Conservation (phyloP, 2,888 invertebrate species). For the Drosophila kuntzei region DNA sequence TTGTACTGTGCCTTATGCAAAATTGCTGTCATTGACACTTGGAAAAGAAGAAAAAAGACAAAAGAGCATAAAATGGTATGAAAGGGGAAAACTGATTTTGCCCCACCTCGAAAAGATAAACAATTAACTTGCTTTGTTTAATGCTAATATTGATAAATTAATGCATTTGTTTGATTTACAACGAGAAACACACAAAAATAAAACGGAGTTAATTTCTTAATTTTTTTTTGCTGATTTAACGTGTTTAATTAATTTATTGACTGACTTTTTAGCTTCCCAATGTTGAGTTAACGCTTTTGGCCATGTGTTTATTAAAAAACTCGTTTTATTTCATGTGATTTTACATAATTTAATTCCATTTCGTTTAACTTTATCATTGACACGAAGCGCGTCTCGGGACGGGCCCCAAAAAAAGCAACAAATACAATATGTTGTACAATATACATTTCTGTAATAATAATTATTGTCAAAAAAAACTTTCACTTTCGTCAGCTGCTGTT, state of each 20-base stretch:
- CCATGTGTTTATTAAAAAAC: constrained; percentile 44
- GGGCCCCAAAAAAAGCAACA: constrained; percentile 18
- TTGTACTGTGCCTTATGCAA: constrained; percentile 8
- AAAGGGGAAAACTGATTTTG: not conserved
- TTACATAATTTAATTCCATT: constrained; percentile 57
- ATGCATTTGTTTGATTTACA: constrained; percentile 30
- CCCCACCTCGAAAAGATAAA: not conserved
- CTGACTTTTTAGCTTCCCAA: constrained; percentile 11
- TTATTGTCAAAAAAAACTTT: constrained; percentile 44
- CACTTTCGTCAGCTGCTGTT: constrained; percentile 42
- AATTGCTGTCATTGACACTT: constrained; percentile 34
- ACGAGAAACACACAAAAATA: constrained; percentile 16
- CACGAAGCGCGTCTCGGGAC: constrained; percentile 29
- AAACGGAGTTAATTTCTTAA: constrained; percentile 14
- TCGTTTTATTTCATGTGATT: constrained; percentile 31
- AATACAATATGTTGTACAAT: constrained; percentile 6
- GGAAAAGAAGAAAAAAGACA: constrained; percentile 7
- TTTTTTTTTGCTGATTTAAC: constrained; percentile 18
- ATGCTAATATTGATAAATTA: constrained; percentile 41
- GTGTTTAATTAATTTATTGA: constrained; percentile 36
- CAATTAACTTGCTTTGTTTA: constrained; percentile 37
- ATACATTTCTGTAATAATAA: constrained; percentile 42
- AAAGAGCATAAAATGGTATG: not conserved
- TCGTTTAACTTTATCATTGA: constrained; percentile 56
- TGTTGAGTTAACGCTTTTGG: constrained; percentile 14